Conservation (phyloP, 2,113 vertebrate species). For the Chloropsis hardwickii region DNA sequence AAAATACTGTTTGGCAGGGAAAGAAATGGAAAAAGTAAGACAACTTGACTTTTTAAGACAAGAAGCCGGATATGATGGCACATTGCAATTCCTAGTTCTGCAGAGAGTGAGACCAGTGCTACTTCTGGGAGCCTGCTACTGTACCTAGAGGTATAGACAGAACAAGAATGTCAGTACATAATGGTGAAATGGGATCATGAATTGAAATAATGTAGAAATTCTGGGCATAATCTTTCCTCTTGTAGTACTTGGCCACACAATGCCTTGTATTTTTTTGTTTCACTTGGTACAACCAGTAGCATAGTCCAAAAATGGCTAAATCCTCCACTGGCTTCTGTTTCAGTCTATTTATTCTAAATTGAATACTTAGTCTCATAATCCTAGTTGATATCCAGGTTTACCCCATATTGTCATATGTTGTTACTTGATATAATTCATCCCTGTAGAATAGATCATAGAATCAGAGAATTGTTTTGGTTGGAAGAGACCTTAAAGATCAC, state of each 20-base stretch:
- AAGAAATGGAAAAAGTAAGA: neutral
- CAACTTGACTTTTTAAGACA: neutral
- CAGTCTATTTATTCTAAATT: neutral
- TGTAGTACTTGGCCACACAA: neutral
- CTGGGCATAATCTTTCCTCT: neutral
- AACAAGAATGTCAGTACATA: neutral
- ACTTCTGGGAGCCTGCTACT: neutral
- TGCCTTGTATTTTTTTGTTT: neutral
- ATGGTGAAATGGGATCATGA: neutral
- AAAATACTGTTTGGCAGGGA: neutral
- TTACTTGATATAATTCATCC: neutral
- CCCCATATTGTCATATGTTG: accelerated
- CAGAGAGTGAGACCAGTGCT: neutral
- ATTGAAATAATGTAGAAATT: neutral
- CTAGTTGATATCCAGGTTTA: neutral
- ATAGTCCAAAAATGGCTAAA: neutral
- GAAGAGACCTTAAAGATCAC: neutral
- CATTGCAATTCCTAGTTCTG: neutral
- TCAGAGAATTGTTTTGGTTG: neutral
- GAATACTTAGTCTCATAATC: neutral
- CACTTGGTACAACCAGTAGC: neutral
- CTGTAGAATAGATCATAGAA: neutral
- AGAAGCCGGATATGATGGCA: neutral
- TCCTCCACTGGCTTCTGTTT: neutral
- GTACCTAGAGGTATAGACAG: neutral